Base-by-base conservation (phyloP, 1,140 invertebrate species). In the Tenebrio molitor region DNA sequence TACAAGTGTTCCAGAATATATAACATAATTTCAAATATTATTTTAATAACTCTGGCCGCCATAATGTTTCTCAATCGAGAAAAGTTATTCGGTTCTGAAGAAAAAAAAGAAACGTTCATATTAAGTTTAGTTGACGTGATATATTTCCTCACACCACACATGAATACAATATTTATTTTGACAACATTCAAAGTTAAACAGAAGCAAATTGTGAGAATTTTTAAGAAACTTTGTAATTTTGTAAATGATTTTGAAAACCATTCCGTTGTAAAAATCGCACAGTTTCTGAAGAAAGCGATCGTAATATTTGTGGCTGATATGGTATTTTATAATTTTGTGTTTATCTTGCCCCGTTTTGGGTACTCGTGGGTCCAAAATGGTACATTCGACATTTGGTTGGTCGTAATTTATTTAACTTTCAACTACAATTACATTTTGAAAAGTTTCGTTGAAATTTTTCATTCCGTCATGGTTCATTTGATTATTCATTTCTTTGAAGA, bases 361-460 rank as follows among this genome's bases (percentile, higher is more conserved):
- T 46, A 46, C 15, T 1, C 44, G 1, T 17, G 15, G 1, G 1
- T 46, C n/a, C 12, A 17, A 19, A 46, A 17, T 1, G 44, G 44
- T 0, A 7, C 10, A 3, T 46, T 46, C 19, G 17, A 46, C 19
- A 1, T 46, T 16, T 46, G 44, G 16, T 3, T 4, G 10, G 44
- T 46, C 6, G 0, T 46, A 19, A 4, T 46, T 0, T 46, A 8
- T 15, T 46, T 12, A 3, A 17, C 6, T 46, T 46, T 46, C 19
- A 46, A 16, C 19, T 46, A 46, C 44, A 46, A 46, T n/a, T 1
- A 46, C 10, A 15, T 46, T 0, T 1, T 46, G 14, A 46, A 46
- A 46, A 16, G 19, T 19, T 46, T 46, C 19, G 19, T 17, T 46
- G 44, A 46, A 19, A 46, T 46, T 7, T 46, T 46, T 46, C 19